Conservation (phyloP, 2,888 invertebrate species). For the Tetranychus piercei region DNA sequence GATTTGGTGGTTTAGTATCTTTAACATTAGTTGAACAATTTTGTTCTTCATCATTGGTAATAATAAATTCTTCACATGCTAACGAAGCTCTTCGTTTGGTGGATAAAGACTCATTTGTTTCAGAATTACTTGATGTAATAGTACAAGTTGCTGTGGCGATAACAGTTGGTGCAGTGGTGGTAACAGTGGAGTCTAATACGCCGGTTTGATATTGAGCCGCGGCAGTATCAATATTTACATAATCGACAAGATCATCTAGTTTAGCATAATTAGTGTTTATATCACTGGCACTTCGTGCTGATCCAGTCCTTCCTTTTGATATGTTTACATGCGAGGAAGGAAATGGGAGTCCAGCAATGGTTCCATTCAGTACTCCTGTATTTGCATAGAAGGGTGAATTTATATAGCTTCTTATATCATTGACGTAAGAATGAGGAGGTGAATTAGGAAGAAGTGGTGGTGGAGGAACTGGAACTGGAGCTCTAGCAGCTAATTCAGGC, state of each 20-base stretch:
- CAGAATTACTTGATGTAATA: background rate
- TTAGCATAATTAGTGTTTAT: slow-evolving; percentile 29
- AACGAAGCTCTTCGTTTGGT: background rate
- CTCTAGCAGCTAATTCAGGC: slow-evolving; percentile 4
- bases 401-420: slow-evolving; percentile 14
- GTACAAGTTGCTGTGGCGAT: background rate
- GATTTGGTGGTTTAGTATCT: background rate
- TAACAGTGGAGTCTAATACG: background rate
- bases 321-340: background rate
- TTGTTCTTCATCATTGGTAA: background rate
- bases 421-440: slow-evolving; percentile 13
- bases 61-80: background rate
- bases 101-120: background rate
- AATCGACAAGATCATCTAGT: slow-evolving; percentile 28
- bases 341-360: background rate
- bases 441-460: background rate
- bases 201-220: background rate
- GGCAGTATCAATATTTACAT: slow-evolving; percentile 17
- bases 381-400: slow-evolving; percentile 18
- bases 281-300: slow-evolving; percentile 23
- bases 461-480: background rate
- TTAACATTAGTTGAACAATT: background rate
- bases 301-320: background rate
- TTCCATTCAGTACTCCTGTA: slow-evolving; percentile 3
- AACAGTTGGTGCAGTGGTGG: background rate